Base-by-base conservation (phyloP, 2,797 vertebrate genomes). In the Aplochiton taeniatus region DNA sequence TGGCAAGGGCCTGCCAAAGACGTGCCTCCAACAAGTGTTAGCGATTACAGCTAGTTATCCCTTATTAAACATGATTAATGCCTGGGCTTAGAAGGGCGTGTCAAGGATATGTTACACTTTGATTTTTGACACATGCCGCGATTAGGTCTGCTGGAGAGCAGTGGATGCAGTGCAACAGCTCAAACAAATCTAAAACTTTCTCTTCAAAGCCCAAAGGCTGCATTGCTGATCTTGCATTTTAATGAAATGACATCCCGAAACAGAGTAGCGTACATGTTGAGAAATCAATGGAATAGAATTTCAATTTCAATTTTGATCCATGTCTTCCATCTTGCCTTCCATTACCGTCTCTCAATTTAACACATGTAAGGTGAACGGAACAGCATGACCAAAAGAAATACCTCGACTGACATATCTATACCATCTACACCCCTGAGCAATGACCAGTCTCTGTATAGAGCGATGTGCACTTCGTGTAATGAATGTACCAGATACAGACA, bases 31-130 rank as follows among this genome's bases (percentile, higher is more conserved):
- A 85, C 81, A 82, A 87, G 72, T 82, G 77, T 73, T 72, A 75
- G 77, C 76, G 70, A 89, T 91, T 87, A 84, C 58, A 80, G 75
- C 68, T 80, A 81, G 85, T 85, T 83, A 85, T 80, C 76, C 75
- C 76, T 80, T 78, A 86, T 89, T 89, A 84, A 83, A 83, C 60
- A 72, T 75, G 83, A 90, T 86, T 68, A 87, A 88, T 78, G 70
- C 62, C 62, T 75, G 68, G 65, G 73, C 73, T 58, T 14, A 11
- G 20, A 65, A 63, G 63, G 72, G 63, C 58, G 65, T 64, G 71
- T 43, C 51, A 56, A 13, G 55, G 57, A 51, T 75, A 56, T 58
- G 74, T 46, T 69, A 65, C 67, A 20, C 70, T 81, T 79, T 74
- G 74, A 80, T 80, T 77, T 61, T 42, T 0, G 19, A 69, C 68